phyloP scores from a whole-genome alignment of 2,113 vertebrate genomes.

The Urocolius indicus region DNA sequence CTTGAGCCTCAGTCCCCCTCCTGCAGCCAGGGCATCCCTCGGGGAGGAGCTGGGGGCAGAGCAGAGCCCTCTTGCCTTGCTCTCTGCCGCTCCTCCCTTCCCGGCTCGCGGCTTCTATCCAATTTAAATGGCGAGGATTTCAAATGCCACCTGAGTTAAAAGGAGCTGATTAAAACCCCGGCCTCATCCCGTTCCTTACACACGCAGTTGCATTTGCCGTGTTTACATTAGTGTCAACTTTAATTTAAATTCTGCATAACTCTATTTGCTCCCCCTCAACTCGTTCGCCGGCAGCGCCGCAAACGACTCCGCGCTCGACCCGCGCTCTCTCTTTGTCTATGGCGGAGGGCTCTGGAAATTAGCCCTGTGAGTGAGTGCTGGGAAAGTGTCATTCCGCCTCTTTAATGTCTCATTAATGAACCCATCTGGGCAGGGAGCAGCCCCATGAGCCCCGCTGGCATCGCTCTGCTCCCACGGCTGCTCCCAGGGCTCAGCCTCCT shows the following conservation, averaged over 20 bases:
- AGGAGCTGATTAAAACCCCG: slow-evolving; percentile 81
- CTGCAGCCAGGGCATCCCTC: not conserved
- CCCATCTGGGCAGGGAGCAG: slow-evolving; percentile 28
- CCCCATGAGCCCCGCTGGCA: not conserved
- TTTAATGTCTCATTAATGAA: slow-evolving; percentile 81
- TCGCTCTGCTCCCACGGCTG: rapidly evolving
- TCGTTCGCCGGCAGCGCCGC: slow-evolving; percentile 72
- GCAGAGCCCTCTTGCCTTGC: rapidly evolving
- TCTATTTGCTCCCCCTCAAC: slow-evolving; percentile 82
- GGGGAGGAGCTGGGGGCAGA: not conserved
- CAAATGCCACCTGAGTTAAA: slow-evolving; percentile 78
- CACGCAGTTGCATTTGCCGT: slow-evolving; percentile 73
- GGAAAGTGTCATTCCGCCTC: slow-evolving; percentile 77
- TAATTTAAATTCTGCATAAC: slow-evolving; percentile 85
- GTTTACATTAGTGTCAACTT: slow-evolving; percentile 84
- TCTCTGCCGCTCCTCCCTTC: not conserved
- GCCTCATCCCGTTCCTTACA: slow-evolving; percentile 80
- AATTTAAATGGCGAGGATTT: slow-evolving; percentile 78
- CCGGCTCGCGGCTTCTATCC: slow-evolving; percentile 68
- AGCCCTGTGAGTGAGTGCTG: slow-evolving; percentile 74
- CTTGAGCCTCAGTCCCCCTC: not conserved
- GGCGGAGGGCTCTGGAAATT: slow-evolving; percentile 78
- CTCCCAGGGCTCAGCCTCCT: not conserved
- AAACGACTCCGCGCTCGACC: slow-evolving; percentile 79
- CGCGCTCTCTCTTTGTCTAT: slow-evolving; percentile 78